phyloP scores from a whole-genome alignment of 2,888 invertebrate species.

The Polyommatus iphigenia region DNA sequence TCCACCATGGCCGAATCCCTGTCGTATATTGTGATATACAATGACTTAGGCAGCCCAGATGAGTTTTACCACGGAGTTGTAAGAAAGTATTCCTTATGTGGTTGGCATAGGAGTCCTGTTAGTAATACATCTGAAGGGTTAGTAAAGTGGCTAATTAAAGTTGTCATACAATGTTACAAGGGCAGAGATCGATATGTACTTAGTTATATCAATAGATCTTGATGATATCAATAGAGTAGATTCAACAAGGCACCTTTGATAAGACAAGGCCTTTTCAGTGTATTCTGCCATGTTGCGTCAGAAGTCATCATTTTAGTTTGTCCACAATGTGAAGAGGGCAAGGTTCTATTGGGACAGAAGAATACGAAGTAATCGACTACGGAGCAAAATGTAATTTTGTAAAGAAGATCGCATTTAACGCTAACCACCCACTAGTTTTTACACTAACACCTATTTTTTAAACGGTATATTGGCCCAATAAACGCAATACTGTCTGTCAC shows the following conservation, averaged over 20 bases:
- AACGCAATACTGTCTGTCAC: neutral
- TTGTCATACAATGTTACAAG: neutral
- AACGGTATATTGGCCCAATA: neutral
- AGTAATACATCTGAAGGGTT: neutral
- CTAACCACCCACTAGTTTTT: neutral
- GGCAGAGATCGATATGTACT: neutral
- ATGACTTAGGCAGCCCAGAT: neutral
- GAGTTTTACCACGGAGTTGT: neutral
- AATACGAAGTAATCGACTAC: neutral
- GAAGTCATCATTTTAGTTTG: conserved; percentile 9
- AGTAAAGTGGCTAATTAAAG: neutral
- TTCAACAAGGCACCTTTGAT: neutral
- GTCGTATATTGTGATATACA: neutral
- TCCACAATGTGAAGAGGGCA: neutral
- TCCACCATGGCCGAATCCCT: neutral
- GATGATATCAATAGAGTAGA: neutral
- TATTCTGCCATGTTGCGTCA: neutral
- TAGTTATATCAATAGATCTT: neutral
- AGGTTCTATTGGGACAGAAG: neutral
- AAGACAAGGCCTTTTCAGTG: neutral
- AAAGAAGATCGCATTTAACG: neutral
- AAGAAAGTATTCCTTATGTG: neutral
- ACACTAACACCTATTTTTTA: neutral
- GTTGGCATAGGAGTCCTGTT: neutral
- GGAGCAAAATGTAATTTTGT: neutral